Conservation (phyloP, 2,113 vertebrate species). For the Ptilonorhynchus violaceus region DNA sequence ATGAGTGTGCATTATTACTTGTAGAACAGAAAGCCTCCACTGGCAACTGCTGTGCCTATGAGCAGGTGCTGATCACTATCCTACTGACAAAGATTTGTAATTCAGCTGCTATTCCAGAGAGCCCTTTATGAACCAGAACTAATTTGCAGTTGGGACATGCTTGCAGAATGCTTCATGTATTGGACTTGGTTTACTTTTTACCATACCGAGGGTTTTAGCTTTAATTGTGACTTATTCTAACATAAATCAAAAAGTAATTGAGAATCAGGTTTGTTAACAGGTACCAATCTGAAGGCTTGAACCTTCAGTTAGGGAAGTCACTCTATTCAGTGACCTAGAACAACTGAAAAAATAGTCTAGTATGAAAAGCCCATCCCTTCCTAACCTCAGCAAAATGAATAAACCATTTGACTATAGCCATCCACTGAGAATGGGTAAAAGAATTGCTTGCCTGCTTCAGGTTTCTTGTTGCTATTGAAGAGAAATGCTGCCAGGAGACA, state of each 20-base stretch:
- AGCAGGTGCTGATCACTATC: constrained; percentile 5
- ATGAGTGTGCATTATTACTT: neutral
- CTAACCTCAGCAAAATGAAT: neutral
- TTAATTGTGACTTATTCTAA: neutral
- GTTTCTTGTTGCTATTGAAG: neutral
- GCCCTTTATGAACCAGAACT: neutral
- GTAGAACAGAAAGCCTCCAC: neutral
- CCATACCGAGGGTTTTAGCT: neutral
- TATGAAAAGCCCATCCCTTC: neutral
- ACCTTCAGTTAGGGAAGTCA: neutral
- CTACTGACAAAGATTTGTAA: neutral
- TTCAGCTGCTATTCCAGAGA: neutral
- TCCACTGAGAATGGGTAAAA: neutral
- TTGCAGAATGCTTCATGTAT: neutral
- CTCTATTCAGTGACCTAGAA: neutral
- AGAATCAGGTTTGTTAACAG: neutral
- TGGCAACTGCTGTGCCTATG: neutral
- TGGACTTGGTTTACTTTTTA: neutral
- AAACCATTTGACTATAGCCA: neutral
- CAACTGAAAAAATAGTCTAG: neutral
- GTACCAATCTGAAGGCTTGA: neutral
- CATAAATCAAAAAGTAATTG: neutral
- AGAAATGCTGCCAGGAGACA: neutral
- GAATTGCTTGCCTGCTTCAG: neutral
- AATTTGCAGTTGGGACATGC: neutral